Evolutionary conservation across 2,888 invertebrate genomes (phyloP).

Genomic region (Oscheius sp.): DNA sequence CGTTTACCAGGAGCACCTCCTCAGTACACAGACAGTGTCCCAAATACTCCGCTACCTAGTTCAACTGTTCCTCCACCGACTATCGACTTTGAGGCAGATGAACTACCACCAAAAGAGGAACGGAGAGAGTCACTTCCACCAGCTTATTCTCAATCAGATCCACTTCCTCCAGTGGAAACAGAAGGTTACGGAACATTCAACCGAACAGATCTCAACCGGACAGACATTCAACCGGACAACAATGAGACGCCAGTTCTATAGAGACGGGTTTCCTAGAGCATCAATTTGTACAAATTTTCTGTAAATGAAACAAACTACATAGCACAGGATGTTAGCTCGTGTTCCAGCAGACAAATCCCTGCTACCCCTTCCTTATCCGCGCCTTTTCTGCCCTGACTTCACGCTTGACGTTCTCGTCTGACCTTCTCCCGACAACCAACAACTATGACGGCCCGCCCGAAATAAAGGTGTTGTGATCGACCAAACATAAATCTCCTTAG

Average conservation of each 20-base stretch:
- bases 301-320: not conserved
- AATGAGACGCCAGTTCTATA: slow-evolving; percentile 5
- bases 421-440: too few species aligned
- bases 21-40: not conserved
- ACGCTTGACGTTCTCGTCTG: too few species aligned
- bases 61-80: slow-evolving; percentile 2
- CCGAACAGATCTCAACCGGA: not conserved
- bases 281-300: slow-evolving; percentile 4
- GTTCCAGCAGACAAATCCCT: too few species aligned
- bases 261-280: not conserved
- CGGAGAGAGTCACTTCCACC: slow-evolving; percentile 19
- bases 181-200: not conserved
- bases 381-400: too few species aligned
- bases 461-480: too few species aligned
- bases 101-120: slow-evolving; percentile 9
- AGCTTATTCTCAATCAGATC: not conserved
- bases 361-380: too few species aligned
- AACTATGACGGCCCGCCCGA: too few species aligned
- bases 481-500: too few species aligned
- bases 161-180: not conserved
- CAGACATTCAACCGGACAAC: not conserved
- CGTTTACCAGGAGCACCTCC: slow-evolving; percentile 22
- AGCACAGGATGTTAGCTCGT: too few species aligned
- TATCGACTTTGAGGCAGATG: not conserved
- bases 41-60: slow-evolving; percentile 2